These are phyloP conservation scores for Chaenodraco wilsoni DNA, from an alignment of 2,797 vertebrate species.

Conservation along the genomic window DNA sequence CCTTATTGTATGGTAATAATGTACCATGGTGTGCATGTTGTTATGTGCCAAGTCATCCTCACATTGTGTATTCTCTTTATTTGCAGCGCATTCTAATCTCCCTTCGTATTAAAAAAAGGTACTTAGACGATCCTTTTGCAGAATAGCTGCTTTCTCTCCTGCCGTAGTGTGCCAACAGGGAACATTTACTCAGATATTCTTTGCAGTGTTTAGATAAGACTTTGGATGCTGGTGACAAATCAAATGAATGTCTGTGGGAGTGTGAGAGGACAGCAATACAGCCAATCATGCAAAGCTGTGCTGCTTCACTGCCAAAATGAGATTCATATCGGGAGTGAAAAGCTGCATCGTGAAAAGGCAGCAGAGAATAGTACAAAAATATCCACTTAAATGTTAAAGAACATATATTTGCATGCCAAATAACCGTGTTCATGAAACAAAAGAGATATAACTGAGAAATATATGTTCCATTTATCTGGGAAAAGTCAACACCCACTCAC, in stretches of 20 bases:
- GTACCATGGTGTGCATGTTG: conserved; percentile 49
- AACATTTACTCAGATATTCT: conserved; percentile 80
- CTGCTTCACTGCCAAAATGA: conserved; percentile 77
- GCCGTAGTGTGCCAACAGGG: conserved; percentile 73
- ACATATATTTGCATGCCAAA: conserved; percentile 43
- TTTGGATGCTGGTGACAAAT: conserved; percentile 82
- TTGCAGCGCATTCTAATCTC: conserved; percentile 73
- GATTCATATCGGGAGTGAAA: conserved; percentile 79
- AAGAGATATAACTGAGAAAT: conserved; percentile 19
- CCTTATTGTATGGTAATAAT: conserved; percentile 71
- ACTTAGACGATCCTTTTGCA: conserved; percentile 74
- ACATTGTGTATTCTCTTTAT: conserved; percentile 72
- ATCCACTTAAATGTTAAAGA: conserved; percentile 56
- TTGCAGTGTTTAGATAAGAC: conserved; percentile 79
- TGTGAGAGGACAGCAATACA: conserved; percentile 73
- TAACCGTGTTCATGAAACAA: conserved; percentile 36
- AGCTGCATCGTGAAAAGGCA: conserved; percentile 56
- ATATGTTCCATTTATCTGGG: neutral
- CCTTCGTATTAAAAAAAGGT: conserved; percentile 47
- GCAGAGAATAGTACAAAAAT: conserved; percentile 57
- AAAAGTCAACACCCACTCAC: neutral
- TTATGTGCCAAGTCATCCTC: conserved; percentile 63
- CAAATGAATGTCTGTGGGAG: conserved; percentile 77
- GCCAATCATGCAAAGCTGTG: conserved; percentile 83
- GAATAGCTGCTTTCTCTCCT: conserved; percentile 71